Percentiles rank a stretch among this genome's conserved stretches.
Evolutionary conservation across 2,113 vertebrate genomes (phyloP).

Genomic region (Ceyx cyanopectus): DNA sequence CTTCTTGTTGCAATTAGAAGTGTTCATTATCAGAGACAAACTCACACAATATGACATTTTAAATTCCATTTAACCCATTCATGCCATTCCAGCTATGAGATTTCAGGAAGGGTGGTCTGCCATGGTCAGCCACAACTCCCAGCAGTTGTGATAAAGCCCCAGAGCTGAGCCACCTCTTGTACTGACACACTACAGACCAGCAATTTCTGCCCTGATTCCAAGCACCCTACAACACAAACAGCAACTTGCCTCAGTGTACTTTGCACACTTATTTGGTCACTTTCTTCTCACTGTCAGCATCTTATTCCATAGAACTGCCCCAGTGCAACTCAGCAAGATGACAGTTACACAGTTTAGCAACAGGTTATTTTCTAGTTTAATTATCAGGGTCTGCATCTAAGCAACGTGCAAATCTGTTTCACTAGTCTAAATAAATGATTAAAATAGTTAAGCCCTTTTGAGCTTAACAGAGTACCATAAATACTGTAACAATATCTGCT

Average conservation of each 20-base stretch:
- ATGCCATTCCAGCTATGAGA: neutral
- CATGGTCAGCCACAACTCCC: neutral
- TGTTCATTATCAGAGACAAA: neutral
- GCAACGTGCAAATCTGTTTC: neutral
- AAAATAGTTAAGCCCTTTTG: neutral
- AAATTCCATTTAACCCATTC: neutral
- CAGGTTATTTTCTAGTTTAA: neutral
- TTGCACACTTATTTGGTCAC: neutral
- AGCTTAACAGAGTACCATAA: neutral
- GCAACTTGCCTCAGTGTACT: neutral
- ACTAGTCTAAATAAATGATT: neutral
- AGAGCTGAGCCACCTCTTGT: neutral
- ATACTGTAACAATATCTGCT: neutral
- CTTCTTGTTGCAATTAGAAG: neutral
- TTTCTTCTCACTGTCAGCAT: neutral
- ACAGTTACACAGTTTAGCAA: neutral
- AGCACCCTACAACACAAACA: neutral
- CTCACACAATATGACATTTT: neutral
- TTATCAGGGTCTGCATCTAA: neutral
- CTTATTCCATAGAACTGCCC: neutral
- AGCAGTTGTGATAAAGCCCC: accelerated
- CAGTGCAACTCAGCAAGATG: neutral
- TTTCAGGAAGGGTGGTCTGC: neutral
- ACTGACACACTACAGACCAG: neutral
- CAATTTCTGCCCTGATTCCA: neutral